Evolutionary conservation across 2,113 vertebrate genomes (phyloP).

Genomic region (Pterocles orientalis): DNA sequence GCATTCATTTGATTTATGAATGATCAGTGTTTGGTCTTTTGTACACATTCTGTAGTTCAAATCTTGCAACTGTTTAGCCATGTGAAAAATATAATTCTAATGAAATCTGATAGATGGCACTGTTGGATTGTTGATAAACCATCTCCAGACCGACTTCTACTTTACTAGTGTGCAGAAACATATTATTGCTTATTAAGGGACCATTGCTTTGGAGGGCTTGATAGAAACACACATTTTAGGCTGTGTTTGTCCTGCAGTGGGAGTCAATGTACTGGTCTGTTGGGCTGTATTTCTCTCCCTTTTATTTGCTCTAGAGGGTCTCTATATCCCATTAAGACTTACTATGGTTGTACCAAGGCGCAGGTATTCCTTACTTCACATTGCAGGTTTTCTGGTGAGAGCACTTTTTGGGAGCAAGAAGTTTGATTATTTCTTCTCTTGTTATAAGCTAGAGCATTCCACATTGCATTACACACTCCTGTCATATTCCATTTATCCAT

Average conservation of each 20-base stretch:
- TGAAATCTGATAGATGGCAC: constrained; percentile 69
- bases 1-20: neutral
- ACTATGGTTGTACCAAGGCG: neutral
- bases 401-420: neutral
- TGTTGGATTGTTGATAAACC: constrained; percentile 66
- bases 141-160: neutral
- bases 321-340: neutral
- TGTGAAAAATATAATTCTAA: constrained; percentile 13
- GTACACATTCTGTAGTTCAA: neutral
- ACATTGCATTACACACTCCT: neutral
- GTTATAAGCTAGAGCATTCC: neutral
- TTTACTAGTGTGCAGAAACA: neutral
- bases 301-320: neutral
- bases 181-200: constrained; percentile 18
- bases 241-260: neutral
- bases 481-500: neutral
- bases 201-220: neutral
- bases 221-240: neutral
- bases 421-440: neutral
- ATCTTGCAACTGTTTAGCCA: neutral
- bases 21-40: neutral
- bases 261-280: neutral
- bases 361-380: neutral
- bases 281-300: neutral
- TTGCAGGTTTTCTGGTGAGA: neutral